phyloP scores from a whole-genome alignment of 2,888 invertebrate genomes.

The Plusia festucae region DNA sequence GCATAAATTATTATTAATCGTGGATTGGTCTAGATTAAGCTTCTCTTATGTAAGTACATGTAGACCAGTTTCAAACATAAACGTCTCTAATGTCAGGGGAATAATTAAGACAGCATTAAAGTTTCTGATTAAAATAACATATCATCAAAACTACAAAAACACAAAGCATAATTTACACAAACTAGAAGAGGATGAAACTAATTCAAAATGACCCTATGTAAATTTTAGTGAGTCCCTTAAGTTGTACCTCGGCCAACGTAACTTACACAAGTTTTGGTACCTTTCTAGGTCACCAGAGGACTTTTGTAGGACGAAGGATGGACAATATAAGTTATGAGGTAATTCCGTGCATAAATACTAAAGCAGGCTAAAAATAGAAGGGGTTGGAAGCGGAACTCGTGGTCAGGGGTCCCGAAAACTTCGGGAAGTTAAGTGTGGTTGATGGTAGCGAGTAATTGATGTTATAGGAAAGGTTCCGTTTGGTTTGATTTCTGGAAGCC shows the following conservation, averaged over 20 bases:
- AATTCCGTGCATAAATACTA: conserved; percentile 47
- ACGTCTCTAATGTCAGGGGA: neutral
- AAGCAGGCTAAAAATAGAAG: conserved; percentile 28
- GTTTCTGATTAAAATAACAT: conserved; percentile 1
- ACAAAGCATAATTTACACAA: conserved; percentile 25
- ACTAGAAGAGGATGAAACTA: conserved; percentile 29
- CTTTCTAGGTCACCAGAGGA: conserved; percentile 43
- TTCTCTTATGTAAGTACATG: conserved; percentile 20
- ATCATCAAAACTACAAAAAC: conserved; percentile 20
- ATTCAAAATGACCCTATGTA: conserved; percentile 44
- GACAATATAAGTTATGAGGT: conserved; percentile 34
- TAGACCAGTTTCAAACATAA: no score
- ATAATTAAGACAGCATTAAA: neutral
- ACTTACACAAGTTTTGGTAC: conserved; percentile 32
- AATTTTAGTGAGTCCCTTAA: conserved; percentile 36
- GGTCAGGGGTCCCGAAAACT: conserved; percentile 16
- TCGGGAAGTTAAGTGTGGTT: conserved; percentile 24
- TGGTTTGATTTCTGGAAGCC: conserved; percentile 15
- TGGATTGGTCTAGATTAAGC: conserved; percentile 26
- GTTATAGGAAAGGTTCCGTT: conserved; percentile 1
- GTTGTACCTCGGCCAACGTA: conserved; percentile 33
- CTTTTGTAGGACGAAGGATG: conserved; percentile 26
- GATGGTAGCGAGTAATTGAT: conserved; percentile 17
- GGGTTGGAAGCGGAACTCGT: conserved; percentile 13
- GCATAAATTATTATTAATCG: conserved; percentile 31